Percentiles rank a stretch among this genome's conserved stretches.
These are phyloP conservation scores for Liasis olivaceus DNA, from an alignment of 2,797 vertebrate genomes.

Conservation along the genomic window DNA sequence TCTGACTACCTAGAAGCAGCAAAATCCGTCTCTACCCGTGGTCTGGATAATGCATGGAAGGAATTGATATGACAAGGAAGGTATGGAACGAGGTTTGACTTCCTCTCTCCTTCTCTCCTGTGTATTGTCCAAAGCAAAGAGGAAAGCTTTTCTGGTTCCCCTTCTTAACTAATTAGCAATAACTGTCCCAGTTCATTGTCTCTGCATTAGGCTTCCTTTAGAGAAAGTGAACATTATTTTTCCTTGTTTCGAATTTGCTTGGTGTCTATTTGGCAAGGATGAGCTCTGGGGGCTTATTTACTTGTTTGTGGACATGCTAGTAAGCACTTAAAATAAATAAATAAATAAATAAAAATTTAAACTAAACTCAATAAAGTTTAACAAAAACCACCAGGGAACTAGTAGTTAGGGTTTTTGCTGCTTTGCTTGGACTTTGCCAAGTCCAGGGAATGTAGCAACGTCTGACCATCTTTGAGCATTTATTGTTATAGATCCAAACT, in stretches of 20 bases:
- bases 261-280: neutral
- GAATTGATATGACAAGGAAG: neutral
- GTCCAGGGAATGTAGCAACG: neutral
- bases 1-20: neutral
- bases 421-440: neutral
- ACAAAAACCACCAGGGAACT: neutral
- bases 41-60: neutral
- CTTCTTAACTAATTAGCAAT: neutral
- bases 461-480: neutral
- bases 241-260: neutral
- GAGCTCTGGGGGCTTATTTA: neutral
- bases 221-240: neutral
- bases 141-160: neutral
- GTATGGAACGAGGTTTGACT: neutral
- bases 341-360: too few relatives aligned
- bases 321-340: neutral
- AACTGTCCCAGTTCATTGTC: neutral
- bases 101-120: neutral
- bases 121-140: neutral
- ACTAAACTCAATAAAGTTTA: too few relatives aligned
- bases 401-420: neutral
- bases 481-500: neutral
- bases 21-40: neutral
- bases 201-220: neutral
- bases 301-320: neutral